Percentiles rank a stretch among this genome's conserved stretches.
These are phyloP conservation scores for Notamacropus eugenii DNA, from an alignment of 2,797 vertebrate genomes.

Conservation along the genomic window DNA sequence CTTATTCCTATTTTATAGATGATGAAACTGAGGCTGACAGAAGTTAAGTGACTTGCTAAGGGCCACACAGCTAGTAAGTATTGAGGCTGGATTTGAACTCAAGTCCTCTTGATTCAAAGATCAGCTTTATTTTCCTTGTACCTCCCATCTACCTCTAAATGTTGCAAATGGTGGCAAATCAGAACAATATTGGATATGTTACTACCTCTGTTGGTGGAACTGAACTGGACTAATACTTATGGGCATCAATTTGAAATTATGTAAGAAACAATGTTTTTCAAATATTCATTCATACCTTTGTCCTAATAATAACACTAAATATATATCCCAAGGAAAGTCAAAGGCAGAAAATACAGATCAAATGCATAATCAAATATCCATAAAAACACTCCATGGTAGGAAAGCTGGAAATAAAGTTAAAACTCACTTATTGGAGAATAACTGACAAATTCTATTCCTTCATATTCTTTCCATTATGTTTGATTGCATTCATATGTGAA, in stretches of 20 bases:
- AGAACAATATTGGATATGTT: not conserved
- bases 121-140: not conserved
- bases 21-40: not conserved
- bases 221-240: not conserved
- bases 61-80: not conserved
- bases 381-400: not conserved
- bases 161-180: not conserved
- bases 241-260: not conserved
- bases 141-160: not conserved
- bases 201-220: not conserved
- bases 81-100: not conserved
- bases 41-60: not conserved
- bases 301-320: not conserved
- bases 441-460: not conserved
- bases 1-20: not conserved
- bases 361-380: not conserved
- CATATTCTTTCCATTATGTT: not conserved
- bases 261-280: not conserved
- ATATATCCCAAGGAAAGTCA: not conserved
- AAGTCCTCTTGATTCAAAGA: not conserved
- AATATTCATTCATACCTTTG: not conserved
- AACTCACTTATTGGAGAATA: not conserved
- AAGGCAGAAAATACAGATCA: not conserved
- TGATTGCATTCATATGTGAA: not conserved
- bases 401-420: not conserved